Evolutionary conservation across 92 coral and sea anemone species (phyloP).

Genomic region (Zoanthus solanderi): DNA sequence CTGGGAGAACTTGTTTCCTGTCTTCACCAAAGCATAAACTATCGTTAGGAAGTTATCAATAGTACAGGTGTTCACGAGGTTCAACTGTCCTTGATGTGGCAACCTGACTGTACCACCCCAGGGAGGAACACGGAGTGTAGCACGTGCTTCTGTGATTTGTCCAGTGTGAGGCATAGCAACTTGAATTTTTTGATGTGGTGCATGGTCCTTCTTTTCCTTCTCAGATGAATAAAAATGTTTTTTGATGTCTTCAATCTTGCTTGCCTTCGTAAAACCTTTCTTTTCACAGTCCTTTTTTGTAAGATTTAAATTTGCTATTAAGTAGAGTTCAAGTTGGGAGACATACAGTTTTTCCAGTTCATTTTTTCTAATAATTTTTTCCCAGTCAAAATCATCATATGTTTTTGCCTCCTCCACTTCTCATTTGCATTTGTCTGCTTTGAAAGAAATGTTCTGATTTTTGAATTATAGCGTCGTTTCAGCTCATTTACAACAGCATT

Average conservation of each 20-base stretch:
- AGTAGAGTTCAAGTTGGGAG: conserved; percentile 59
- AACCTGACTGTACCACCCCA: conserved; percentile 5
- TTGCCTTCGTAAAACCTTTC: conserved; percentile 56
- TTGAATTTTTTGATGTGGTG: not conserved
- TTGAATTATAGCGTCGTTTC: conserved; percentile 43
- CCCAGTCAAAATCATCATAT: conserved; percentile 71
- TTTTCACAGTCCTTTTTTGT: conserved; percentile 60
- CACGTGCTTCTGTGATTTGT: not conserved
- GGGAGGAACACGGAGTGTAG: not conserved
- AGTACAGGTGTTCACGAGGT: conserved; percentile 21
- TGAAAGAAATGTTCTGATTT: conserved; percentile 52
- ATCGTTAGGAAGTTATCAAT: conserved; percentile 65
- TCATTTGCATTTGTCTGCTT: conserved; percentile 63
- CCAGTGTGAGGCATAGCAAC: not conserved
- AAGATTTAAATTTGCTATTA: conserved; percentile 26
- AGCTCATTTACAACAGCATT: conserved; percentile 50
- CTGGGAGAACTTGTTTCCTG: conserved; percentile 4
- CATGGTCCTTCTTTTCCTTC: not conserved
- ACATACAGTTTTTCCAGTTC: conserved; percentile 51
- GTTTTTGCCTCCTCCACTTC: conserved; percentile 63
- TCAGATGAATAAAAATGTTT: conserved; percentile 39
- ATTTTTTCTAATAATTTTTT: conserved; percentile 37
- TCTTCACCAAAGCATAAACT: conserved; percentile 49
- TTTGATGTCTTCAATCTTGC: conserved; percentile 35
- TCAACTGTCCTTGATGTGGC: not conserved